Evolutionary conservation across 1,140 invertebrate species (phyloP).

Genomic region (Pseudomyrmex gracilis): DNA sequence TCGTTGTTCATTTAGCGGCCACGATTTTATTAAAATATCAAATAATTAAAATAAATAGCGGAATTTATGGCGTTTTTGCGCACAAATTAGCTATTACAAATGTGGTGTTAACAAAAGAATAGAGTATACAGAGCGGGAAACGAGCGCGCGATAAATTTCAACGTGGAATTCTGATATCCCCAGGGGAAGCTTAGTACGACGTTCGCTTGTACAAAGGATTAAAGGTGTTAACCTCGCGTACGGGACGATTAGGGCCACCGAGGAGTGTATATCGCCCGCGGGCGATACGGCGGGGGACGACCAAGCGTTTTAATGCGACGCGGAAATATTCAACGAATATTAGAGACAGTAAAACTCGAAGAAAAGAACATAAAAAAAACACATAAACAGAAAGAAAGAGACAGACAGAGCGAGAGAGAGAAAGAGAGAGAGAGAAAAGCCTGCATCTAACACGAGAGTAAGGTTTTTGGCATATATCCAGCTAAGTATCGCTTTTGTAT

Average conservation of each 20-base stretch:
- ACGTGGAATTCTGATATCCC: slow-evolving; percentile 57
- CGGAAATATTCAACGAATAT: slow-evolving; percentile 49
- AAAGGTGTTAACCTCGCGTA: slow-evolving; percentile 60
- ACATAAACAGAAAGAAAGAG: background rate
- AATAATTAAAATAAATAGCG: no score
- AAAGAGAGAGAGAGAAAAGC: background rate
- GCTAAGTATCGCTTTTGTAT: slow-evolving; percentile 52
- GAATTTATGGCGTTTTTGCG: background rate
- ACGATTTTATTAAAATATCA: no score
- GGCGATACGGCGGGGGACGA: slow-evolving; percentile 27
- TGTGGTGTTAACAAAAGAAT: slow-evolving; percentile 16
- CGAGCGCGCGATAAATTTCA: slow-evolving; percentile 35
- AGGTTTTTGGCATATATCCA: slow-evolving; percentile 32
- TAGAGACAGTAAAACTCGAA: slow-evolving; percentile 27
- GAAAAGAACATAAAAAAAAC: background rate
- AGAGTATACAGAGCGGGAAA: background rate
- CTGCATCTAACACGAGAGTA: slow-evolving; percentile 1
- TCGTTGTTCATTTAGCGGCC: no score
- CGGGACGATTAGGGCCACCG: slow-evolving; percentile 55
- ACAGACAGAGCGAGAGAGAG: background rate
- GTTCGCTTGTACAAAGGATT: slow-evolving; percentile 59
- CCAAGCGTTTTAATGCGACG: slow-evolving; percentile 23
- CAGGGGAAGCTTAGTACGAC: slow-evolving; percentile 47
- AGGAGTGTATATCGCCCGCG: slow-evolving; percentile 57
- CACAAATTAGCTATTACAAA: slow-evolving; percentile 32